Base-by-base conservation (phyloP, 2,797 vertebrate genomes). In the Clarias laeviceps region DNA sequence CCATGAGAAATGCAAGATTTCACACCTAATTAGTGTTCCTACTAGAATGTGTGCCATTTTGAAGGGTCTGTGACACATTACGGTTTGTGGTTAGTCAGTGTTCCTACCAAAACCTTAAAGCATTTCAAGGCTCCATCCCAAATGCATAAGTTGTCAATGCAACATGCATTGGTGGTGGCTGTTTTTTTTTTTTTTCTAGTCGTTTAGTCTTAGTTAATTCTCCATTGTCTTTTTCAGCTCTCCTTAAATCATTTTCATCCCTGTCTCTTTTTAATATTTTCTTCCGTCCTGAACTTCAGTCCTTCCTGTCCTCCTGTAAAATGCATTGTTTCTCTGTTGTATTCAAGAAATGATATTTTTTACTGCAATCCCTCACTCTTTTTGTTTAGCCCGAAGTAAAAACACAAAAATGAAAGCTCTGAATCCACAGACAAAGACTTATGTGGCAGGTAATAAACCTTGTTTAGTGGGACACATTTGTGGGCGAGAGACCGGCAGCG, bases 371-470 rank as follows among this genome's bases (percentile, higher is more conserved):
- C 57, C 77, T 45, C 59, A 79, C 24, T 79, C 15, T 20, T 18
- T 1, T 79, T 62, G 22, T 61, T 62, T 79, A n/a, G 77, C 77
- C 57, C 40, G 77, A 64, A 62, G 59, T 62, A 79, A 79, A 79
- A 79, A 79, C 34, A 78, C 29, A 37, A 22, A 62, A 62, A 18
- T 40, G 22, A 12, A 59, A 34, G 14, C 24, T 29, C 57, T 61
- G 54, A 61, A 78, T 64, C 40, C 4, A 7, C 57, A 45, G 24
- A 79, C 76, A 14, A 11, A 2, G 17, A n/a, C 14, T 64, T 79
- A 62, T 18, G 34, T 62, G 59, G 34, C 6, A 8, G 59, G 57
- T 79, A 62, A 62, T 62, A 79, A 79, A 64, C 59, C 77, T 79
- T 1, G n/a, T 37, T 78, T 61, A 78, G 74, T 34, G 73, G 27